Conservation (phyloP, 1,140 invertebrate species). For the Drosophila grimshawi region DNA sequence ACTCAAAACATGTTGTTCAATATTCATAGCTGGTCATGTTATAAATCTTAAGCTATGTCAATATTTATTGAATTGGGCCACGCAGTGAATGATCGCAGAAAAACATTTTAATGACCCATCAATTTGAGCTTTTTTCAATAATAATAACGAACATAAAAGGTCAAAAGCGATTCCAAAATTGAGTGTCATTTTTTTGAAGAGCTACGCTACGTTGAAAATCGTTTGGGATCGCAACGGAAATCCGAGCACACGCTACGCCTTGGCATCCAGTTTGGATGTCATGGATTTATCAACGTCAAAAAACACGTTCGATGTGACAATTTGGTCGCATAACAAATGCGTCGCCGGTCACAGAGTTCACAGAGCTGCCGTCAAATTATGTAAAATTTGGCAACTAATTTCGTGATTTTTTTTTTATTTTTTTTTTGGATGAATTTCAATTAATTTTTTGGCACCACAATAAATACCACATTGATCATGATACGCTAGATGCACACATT, state of each 20-base stretch:
- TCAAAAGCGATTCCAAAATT: conserved; percentile 50
- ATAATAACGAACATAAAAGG: conserved; percentile 50
- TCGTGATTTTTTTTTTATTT: conserved; percentile 40
- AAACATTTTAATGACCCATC: conserved; percentile 55
- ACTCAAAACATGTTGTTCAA: background rate
- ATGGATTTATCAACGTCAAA: background rate
- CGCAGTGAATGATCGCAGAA: conserved; percentile 30
- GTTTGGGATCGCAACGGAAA: conserved; percentile 19
- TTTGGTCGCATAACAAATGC: conserved; percentile 54
- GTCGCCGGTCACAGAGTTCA: conserved; percentile 59
- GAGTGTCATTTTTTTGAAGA: conserved; percentile 31
- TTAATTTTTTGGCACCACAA: conserved; percentile 50
- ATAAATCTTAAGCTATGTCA: background rate
- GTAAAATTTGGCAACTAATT: conserved; percentile 75
- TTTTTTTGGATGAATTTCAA: conserved; percentile 54
- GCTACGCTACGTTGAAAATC: conserved; percentile 1
- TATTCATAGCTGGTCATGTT: background rate
- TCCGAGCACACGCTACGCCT: conserved; percentile 14
- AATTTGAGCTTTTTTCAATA: conserved; percentile 52
- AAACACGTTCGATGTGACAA: conserved; percentile 38
- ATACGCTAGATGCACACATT: conserved; percentile 49
- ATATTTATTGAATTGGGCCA: conserved; percentile 4
- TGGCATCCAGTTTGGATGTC: conserved; percentile 17
- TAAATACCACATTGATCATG: conserved; percentile 38
- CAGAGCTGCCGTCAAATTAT: conserved; percentile 72